Evolutionary conservation across 2,888 invertebrate genomes (phyloP), one percentile per base, ranked within the genome.

Genomic region (Eustalomyia histrio): DNA sequence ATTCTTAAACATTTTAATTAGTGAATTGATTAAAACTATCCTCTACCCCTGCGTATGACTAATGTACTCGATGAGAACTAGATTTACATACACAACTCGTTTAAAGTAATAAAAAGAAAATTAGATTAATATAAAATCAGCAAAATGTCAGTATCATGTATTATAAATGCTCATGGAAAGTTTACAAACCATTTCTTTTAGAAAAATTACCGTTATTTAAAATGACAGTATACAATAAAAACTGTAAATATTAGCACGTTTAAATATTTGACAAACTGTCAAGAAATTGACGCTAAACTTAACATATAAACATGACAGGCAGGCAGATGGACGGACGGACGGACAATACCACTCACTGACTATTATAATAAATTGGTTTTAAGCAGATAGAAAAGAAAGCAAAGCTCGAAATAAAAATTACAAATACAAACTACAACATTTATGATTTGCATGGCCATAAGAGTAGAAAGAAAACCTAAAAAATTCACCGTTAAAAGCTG

Each of bases 241-340:
- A 83, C 83, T 64, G 83, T 79, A 79, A 85, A 86, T 85, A 84
- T 85, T 86, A 86, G 84, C 87, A 79, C 82, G 84, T 84, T 85
- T 86, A 83, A 87, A 86, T 87, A 86, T 87, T 87, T 86, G 85
- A 86, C 82, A 76, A 83, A 82, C 83, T 82, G 83, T 83, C 80
- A 82, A 72, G 82, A 82, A 76, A 76, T 80, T 64, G 69, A 82
- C 79, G 76, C 79, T 76, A 68, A 74, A 73, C 76, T 73, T 76
- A 69, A 69, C 73, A 73, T 63, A 60, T 60, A 79, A 78, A 69
- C 73, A 69, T 69, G 76, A 76, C 73, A 73, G 53, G 35, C 53
- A 21, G 29, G 5, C 35, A 29, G 33, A n/a, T n/a, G n/a, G n/a
- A 67, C 18, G 67, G 55, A 67, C 21, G 29, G 29, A 68, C 57